A percentile compares a stretch with the other conserved stretches of the same genome.
Evolutionary conservation across 2,888 invertebrate genomes (phyloP).

Genomic region (Andrena camellia): DNA sequence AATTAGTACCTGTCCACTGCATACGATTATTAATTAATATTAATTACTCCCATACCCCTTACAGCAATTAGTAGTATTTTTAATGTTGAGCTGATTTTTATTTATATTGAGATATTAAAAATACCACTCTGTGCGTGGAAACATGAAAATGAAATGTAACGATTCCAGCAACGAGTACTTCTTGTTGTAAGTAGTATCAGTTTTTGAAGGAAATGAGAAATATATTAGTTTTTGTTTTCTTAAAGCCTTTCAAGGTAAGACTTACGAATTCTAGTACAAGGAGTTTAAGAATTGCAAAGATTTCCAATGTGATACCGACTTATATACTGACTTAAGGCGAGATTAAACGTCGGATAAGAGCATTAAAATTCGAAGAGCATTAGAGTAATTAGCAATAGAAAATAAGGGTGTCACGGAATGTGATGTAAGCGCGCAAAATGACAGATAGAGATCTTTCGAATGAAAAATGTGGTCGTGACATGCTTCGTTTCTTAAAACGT

Average conservation of each 20-base stretch:
- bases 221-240: too few species aligned
- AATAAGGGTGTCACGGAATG: slow-evolving; percentile 10
- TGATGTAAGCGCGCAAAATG: background rate
- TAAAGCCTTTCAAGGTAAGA: background rate
- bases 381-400: slow-evolving; percentile 20
- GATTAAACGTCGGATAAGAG: background rate
- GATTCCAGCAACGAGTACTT: too few species aligned
- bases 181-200: too few species aligned
- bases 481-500: slow-evolving; percentile 22
- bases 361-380: slow-evolving; percentile 24
- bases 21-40: too few species aligned
- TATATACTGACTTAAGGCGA: background rate
- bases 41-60: too few species aligned
- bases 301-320: background rate
- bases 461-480: slow-evolving; percentile 15
- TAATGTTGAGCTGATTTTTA: too few species aligned
- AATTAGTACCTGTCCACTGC: too few species aligned
- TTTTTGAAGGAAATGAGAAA: too few species aligned
- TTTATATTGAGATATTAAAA: too few species aligned
- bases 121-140: too few species aligned
- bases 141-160: too few species aligned
- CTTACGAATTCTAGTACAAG: background rate
- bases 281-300: background rate
- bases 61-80: too few species aligned
- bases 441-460: slow-evolving; percentile 27